phyloP scores from a whole-genome alignment of 1,140 invertebrate genomes.

The Coptotermes formosanus region DNA sequence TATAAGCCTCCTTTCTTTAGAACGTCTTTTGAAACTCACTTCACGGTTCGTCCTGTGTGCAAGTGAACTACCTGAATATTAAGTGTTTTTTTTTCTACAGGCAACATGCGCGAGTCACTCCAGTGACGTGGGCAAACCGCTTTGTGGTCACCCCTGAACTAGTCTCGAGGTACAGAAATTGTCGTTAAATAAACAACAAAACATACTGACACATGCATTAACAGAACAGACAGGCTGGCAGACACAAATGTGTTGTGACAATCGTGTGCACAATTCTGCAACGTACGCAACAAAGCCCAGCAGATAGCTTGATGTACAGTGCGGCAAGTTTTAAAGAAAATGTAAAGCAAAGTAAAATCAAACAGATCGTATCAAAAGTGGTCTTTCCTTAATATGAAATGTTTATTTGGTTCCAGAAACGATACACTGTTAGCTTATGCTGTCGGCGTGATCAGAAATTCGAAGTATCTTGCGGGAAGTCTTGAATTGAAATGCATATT shows the following conservation, averaged over 20 bases:
- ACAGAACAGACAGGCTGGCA: neutral
- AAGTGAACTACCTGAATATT: no score
- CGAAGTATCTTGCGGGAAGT: neutral
- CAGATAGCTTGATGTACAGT: neutral
- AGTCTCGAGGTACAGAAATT: no score
- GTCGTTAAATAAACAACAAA: no score
- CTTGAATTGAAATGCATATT: conserved; percentile 6
- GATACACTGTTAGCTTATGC: neutral
- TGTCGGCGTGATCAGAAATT: neutral
- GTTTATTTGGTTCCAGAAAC: conserved; percentile 8
- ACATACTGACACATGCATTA: neutral
- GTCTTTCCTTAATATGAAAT: conserved; percentile 4
- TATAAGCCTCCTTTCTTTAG: no score
- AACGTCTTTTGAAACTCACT: no score
- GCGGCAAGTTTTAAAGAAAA: neutral
- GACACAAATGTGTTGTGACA: neutral
- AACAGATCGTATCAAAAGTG: neutral
- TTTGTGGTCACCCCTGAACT: no score
- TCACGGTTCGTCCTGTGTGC: no score
- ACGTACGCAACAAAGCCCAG: neutral
- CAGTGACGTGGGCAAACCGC: no score
- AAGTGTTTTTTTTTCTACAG: no score
- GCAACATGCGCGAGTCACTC: no score
- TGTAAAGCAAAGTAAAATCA: neutral
- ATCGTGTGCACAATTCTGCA: neutral